Percentiles rank a stretch among this genome's conserved stretches.
These are phyloP conservation scores for Garra rufa DNA, from an alignment of 2,113 vertebrate genomes.

Conservation along the genomic window DNA sequence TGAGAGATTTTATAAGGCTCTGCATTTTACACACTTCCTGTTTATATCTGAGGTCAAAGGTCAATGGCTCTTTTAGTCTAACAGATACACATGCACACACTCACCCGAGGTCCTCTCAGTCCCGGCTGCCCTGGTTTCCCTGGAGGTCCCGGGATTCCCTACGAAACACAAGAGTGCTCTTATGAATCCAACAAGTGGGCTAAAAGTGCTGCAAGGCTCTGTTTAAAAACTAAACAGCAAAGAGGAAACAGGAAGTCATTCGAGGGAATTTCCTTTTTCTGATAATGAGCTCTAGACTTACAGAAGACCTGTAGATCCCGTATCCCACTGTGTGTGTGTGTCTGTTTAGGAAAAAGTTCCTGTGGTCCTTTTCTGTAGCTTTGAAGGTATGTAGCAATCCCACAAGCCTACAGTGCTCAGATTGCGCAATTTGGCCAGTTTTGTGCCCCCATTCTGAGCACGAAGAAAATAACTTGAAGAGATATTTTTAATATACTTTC, in stretches of 20 bases:
- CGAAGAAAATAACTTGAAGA: background rate
- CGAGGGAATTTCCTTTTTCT: constrained; percentile 36
- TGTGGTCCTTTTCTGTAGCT: background rate
- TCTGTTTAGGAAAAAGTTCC: background rate
- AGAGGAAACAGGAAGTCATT: constrained; percentile 53
- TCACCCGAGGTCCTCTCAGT: constrained; percentile 90
- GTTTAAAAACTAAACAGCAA: constrained; percentile 35
- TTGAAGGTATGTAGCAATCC: background rate
- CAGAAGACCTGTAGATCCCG: constrained; percentile 3
- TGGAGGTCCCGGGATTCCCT: constrained; percentile 90
- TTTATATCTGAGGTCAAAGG: constrained; percentile 27
- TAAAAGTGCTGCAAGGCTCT: background rate
- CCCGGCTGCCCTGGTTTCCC: constrained; percentile 89
- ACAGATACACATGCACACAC: constrained; percentile 62
- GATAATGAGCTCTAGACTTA: constrained; percentile 34
- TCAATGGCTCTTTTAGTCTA: background rate
- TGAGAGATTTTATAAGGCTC: background rate
- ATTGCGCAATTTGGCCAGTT: no score
- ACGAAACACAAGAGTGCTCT: constrained; percentile 56
- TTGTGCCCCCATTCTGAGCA: background rate
- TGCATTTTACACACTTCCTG: constrained; percentile 17
- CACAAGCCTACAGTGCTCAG: background rate
- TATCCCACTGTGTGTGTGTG: constrained; percentile 13
- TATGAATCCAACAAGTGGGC: constrained; percentile 11
- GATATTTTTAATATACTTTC: background rate